These are phyloP conservation scores for Lycophotia porphyrea DNA, from an alignment of 2,888 invertebrate genomes.

Conservation along the genomic window DNA sequence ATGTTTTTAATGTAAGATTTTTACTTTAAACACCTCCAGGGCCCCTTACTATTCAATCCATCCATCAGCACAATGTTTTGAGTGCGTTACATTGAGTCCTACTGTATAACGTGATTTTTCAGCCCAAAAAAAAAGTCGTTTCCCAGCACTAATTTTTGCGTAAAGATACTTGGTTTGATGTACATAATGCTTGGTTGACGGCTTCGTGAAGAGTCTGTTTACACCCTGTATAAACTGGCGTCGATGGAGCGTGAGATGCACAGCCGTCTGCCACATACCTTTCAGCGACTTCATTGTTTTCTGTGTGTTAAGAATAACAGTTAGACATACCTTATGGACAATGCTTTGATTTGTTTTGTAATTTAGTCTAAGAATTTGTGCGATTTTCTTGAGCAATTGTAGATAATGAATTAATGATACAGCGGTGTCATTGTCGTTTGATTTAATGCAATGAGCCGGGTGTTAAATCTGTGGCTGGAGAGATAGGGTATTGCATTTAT, in stretches of 20 bases:
- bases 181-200: no score
- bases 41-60: no score
- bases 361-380: constrained; percentile 58
- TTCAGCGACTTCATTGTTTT: constrained; percentile 74
- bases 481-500: constrained; percentile 62
- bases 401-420: constrained; percentile 28
- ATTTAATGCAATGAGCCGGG: constrained; percentile 53
- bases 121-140: no score
- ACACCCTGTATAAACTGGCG: constrained; percentile 69
- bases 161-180: no score
- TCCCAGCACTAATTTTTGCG: no score
- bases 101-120: no score
- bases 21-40: no score
- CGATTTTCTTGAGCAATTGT: constrained; percentile 62
- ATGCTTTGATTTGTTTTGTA: constrained; percentile 59
- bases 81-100: no score
- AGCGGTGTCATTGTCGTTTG: constrained; percentile 45
- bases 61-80: no score
- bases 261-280: constrained; percentile 66
- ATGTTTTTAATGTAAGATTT: no score
- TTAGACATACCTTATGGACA: constrained; percentile 69
- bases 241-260: constrained; percentile 75
- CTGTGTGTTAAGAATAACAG: constrained; percentile 72
- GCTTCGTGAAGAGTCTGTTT: no score
- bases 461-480: constrained; percentile 53